phyloP scores from a whole-genome alignment of 2,888 invertebrate species.

The Xiphydria camelus region DNA sequence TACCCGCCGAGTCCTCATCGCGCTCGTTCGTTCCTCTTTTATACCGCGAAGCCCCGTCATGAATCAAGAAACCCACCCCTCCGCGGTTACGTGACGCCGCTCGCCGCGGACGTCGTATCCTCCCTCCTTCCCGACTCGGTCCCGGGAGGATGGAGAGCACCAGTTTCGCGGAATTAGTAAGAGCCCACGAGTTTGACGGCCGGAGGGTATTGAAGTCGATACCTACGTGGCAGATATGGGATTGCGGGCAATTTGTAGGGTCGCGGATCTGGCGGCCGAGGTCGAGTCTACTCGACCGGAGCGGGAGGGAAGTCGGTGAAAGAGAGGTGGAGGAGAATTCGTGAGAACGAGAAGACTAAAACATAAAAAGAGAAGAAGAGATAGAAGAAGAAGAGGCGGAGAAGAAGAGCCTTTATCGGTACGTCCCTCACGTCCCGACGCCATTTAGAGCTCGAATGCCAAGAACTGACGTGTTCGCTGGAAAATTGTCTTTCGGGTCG shows the following conservation, averaged over 20 bases:
- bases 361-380: constrained; percentile 10
- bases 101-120: too few species aligned
- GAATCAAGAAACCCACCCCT: too few species aligned
- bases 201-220: constrained; percentile 1
- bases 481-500: constrained; percentile 26
- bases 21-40: too few species aligned
- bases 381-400: constrained; percentile 21
- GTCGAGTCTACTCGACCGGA: too few species aligned
- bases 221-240: constrained; percentile 30
- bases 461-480: constrained; percentile 26
- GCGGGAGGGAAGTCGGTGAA: too few species aligned
- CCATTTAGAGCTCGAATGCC: constrained; percentile 34
- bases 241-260: constrained; percentile 31
- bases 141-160: too few species aligned
- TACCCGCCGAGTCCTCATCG: too few species aligned
- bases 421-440: constrained; percentile 33
- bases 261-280: constrained; percentile 4
- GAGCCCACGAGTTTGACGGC: constrained; percentile 7
- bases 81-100: too few species aligned
- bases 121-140: too few species aligned
- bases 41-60: too few species aligned
- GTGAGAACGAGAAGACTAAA: not conserved
- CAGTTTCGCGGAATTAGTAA: constrained; percentile 17
- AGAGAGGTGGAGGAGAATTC: too few species aligned
- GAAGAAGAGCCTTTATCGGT: constrained; percentile 23